Percentiles rank a stretch among this genome's conserved stretches.
Evolutionary conservation across 1,140 invertebrate genomes (phyloP).

Genomic region (Drosophila ironensis): DNA sequence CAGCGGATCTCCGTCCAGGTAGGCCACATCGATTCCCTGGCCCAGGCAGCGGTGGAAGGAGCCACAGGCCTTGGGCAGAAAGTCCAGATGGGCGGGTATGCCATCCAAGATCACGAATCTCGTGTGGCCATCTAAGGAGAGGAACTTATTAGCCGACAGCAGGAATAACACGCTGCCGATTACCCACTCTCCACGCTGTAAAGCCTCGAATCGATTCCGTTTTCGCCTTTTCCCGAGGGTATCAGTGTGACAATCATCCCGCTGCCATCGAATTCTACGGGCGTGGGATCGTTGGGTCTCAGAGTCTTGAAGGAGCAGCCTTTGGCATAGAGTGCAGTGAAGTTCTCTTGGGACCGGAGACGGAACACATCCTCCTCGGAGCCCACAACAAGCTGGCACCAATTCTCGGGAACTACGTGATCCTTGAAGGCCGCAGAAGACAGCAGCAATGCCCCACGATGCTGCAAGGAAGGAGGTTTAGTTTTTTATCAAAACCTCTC

Average conservation of each 20-base stretch:
- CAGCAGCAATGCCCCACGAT: constrained; percentile 44
- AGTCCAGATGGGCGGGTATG: constrained; percentile 31
- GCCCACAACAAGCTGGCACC: constrained; percentile 26
- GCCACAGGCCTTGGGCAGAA: constrained; percentile 37
- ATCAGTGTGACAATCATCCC: constrained; percentile 32
- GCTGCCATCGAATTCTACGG: background rate
- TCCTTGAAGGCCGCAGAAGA: constrained; percentile 45
- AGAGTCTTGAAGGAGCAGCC: constrained; percentile 4
- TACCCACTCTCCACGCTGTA: constrained; percentile 51
- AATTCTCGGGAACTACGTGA: constrained; percentile 19
- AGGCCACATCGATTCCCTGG: constrained; percentile 49
- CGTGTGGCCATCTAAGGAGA: constrained; percentile 22
- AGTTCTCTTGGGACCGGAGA: background rate
- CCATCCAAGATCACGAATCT: constrained; percentile 38
- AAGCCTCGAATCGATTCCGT: background rate
- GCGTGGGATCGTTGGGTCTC: background rate
- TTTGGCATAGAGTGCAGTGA: background rate
- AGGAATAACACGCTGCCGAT: too few relatives aligned
- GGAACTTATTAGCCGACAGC: background rate
- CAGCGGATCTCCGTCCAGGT: constrained; percentile 31
- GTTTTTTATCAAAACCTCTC: background rate
- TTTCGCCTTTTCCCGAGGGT: constrained; percentile 12
- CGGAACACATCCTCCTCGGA: constrained; percentile 18
- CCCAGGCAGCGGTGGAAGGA: constrained; percentile 14
- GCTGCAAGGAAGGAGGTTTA: constrained; percentile 5